Conservation (phyloP, 2,888 invertebrate species). For the Melieria crassipennis region DNA sequence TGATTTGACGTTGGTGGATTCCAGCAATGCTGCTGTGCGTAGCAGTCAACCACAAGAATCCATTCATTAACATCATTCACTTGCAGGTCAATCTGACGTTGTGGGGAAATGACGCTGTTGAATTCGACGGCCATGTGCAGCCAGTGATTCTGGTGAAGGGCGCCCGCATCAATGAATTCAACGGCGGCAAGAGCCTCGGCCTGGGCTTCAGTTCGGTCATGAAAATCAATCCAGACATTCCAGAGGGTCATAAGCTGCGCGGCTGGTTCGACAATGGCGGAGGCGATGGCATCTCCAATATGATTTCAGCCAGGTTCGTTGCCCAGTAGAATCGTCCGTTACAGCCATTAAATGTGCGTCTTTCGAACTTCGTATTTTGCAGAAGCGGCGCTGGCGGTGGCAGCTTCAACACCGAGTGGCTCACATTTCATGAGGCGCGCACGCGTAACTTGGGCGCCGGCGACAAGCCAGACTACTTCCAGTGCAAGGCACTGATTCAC, state of each 20-base stretch:
- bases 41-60: neutral
- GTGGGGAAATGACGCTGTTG: slow-evolving; percentile 91
- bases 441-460: slow-evolving; percentile 75
- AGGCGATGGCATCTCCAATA: slow-evolving; percentile 70
- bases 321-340: neutral
- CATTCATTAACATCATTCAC: neutral
- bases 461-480: slow-evolving; percentile 86
- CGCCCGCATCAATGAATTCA: slow-evolving; percentile 86
- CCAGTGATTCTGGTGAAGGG: slow-evolving; percentile 90
- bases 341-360: neutral
- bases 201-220: slow-evolving; percentile 72
- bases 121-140: slow-evolving; percentile 78
- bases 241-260: slow-evolving; percentile 84
- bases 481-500: slow-evolving; percentile 80
- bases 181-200: slow-evolving; percentile 78
- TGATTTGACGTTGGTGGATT: slow-evolving; percentile 88
- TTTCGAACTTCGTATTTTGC: neutral
- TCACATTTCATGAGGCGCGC: slow-evolving; percentile 80
- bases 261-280: slow-evolving; percentile 93
- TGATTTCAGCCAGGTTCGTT: slow-evolving; percentile 73
- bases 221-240: slow-evolving; percentile 87
- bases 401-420: slow-evolving; percentile 72
- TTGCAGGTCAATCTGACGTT: slow-evolving; percentile 80
- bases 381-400: slow-evolving; percentile 64
- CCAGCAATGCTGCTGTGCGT: slow-evolving; percentile 77